These are phyloP conservation scores for Oncorhynchus masou DNA, from an alignment of 2,113 vertebrate genomes.

Conservation along the genomic window DNA sequence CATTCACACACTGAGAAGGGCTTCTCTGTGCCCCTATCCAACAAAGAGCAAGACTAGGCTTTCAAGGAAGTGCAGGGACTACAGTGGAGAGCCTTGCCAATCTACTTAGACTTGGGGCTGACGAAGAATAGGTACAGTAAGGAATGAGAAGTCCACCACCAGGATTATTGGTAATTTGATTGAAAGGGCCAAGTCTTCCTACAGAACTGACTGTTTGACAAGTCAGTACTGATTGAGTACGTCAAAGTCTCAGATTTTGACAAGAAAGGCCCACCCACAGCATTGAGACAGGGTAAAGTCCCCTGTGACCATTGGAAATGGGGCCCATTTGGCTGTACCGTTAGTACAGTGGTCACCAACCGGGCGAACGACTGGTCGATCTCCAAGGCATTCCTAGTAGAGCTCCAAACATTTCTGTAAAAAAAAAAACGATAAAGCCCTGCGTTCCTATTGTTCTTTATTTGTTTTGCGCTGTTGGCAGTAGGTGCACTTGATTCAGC, in stretches of 20 bases:
- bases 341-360: neutral
- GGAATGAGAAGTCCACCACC: neutral
- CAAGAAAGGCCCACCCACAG: neutral
- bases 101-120: slow-evolving; percentile 42
- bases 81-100: slow-evolving; percentile 31
- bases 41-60: slow-evolving; percentile 19
- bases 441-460: too few species aligned
- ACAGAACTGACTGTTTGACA: neutral
- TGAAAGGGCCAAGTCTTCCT: neutral
- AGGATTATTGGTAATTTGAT: neutral
- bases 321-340: neutral
- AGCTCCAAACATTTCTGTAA: too few species aligned
- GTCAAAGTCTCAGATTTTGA: neutral
- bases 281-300: neutral
- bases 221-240: neutral
- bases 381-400: too few species aligned
- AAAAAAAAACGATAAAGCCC: too few species aligned
- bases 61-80: slow-evolving; percentile 57
- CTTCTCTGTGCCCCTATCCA: slow-evolving; percentile 24
- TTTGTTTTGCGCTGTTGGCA: too few species aligned
- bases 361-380: too few species aligned
- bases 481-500: too few species aligned
- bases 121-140: slow-evolving; percentile 29
- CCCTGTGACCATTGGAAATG: neutral
- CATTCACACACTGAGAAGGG: slow-evolving; percentile 55